Evolutionary conservation across 1,140 invertebrate genomes (phyloP).

Genomic region (Leguminivora glycinivorella): DNA sequence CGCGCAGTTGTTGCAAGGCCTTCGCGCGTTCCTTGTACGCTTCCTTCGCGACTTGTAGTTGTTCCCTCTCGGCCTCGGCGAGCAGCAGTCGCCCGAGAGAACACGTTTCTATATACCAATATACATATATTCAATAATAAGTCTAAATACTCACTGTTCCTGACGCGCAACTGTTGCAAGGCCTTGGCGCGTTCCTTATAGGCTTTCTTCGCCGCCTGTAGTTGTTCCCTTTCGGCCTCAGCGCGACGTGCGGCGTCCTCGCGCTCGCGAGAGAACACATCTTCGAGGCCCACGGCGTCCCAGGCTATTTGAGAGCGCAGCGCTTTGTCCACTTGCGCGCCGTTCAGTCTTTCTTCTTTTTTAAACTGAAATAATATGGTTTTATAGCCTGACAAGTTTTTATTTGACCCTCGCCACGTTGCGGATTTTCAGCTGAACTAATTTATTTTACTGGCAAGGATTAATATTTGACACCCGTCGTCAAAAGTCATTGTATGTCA

Average conservation of each 20-base stretch:
- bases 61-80: constrained; percentile 8
- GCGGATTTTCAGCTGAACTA: too few relatives aligned
- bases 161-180: constrained; percentile 32
- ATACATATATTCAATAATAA: not conserved
- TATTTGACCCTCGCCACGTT: too few relatives aligned
- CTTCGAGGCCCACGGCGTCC: constrained; percentile 49
- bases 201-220: constrained; percentile 35
- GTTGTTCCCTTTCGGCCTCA: constrained; percentile 37
- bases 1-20: not conserved
- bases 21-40: not conserved
- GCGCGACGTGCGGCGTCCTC: constrained; percentile 34
- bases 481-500: too few relatives aligned
- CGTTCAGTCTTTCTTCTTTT: constrained; percentile 67
- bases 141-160: not conserved
- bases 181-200: constrained; percentile 36
- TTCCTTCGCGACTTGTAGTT: constrained; percentile 22
- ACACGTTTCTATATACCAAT: too few relatives aligned
- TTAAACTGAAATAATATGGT: constrained; percentile 56
- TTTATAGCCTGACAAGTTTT: too few relatives aligned
- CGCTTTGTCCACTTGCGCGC: constrained; percentile 65
- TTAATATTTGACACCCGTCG: too few relatives aligned
- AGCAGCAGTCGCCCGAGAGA: not conserved
- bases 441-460: too few relatives aligned
- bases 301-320: constrained; percentile 52
- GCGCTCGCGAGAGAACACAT: constrained; percentile 58